Evolutionary conservation across 2,888 invertebrate genomes (phyloP).

Genomic region (Hartigia nigra): DNA sequence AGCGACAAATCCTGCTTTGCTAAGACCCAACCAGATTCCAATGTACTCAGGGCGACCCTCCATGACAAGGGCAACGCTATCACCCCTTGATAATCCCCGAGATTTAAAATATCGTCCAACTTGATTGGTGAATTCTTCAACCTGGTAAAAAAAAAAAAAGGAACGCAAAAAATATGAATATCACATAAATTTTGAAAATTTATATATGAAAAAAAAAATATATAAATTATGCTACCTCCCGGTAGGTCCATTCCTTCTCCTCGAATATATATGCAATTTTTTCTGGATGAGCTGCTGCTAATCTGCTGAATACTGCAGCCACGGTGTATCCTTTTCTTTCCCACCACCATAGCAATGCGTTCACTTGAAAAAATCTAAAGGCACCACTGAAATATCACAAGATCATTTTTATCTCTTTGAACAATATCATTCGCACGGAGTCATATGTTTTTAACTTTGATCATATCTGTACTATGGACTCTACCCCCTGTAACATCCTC

Average conservation of each 20-base stretch:
- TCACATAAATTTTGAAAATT: not conserved
- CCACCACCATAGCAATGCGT: slow-evolving; percentile 58
- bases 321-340: slow-evolving; percentile 69
- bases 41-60: slow-evolving; percentile 90
- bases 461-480: slow-evolving; percentile 20
- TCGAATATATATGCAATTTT: slow-evolving; percentile 86
- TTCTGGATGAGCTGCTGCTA: slow-evolving; percentile 81
- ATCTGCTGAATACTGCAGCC: slow-evolving; percentile 80
- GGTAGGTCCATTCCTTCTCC: slow-evolving; percentile 86
- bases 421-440: not conserved
- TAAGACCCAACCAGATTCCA: slow-evolving; percentile 90
- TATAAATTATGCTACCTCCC: slow-evolving; percentile 71
- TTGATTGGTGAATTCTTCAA: slow-evolving; percentile 75
- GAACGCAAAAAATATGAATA: not conserved
- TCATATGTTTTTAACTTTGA: slow-evolving; percentile 34
- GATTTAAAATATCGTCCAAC: slow-evolving; percentile 73
- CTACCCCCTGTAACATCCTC: slow-evolving; percentile 32
- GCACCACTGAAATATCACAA: slow-evolving; percentile 49
- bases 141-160: slow-evolving; percentile 58
- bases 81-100: slow-evolving; percentile 70
- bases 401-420: not conserved
- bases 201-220: not conserved
- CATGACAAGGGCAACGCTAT: slow-evolving; percentile 89
- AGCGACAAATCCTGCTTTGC: slow-evolving; percentile 84
- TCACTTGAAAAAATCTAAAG: slow-evolving; percentile 55